A percentile compares a stretch with the other conserved stretches of the same genome.
Evolutionary conservation across 2,113 vertebrate species (phyloP).

Genomic region (Periophthalmodon schlosseri): DNA sequence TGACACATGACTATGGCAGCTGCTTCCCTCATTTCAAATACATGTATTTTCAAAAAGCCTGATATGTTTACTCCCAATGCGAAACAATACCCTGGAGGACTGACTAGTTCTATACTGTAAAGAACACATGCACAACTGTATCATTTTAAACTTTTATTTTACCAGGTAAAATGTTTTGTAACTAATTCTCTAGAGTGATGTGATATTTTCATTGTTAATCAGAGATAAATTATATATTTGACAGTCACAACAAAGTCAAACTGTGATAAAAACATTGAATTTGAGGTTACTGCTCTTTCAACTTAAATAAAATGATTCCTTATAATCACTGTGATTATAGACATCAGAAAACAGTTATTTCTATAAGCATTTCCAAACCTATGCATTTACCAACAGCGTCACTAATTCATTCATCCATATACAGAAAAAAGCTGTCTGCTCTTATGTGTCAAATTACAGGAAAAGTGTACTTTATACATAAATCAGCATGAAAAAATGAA

Average conservation of each 20-base stretch:
- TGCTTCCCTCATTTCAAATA: conserved; percentile 34
- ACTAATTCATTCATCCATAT: conserved; percentile 17
- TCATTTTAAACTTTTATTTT: too few species aligned
- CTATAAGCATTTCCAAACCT: conserved; percentile 35
- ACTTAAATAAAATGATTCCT: conserved; percentile 15
- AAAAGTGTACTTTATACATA: too few species aligned
- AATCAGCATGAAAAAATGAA: too few species aligned
- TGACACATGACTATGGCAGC: conserved; percentile 53
- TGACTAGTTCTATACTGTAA: too few species aligned
- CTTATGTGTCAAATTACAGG: too few species aligned
- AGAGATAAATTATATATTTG: background rate
- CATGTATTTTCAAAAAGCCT: background rate
- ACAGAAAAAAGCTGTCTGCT: conserved; percentile 1
- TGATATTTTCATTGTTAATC: background rate
- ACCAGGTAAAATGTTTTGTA: too few species aligned
- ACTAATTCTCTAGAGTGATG: background rate
- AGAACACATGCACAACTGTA: too few species aligned
- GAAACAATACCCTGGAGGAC: background rate
- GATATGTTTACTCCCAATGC: conserved; percentile 10
- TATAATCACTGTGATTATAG: conserved; percentile 54
- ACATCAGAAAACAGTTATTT: conserved; percentile 54
- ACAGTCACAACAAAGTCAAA: conserved; percentile 10
- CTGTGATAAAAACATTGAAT: conserved; percentile 11
- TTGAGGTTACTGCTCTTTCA: background rate
- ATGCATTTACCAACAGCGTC: conserved; percentile 26